A percentile compares a stretch with the other conserved stretches of the same genome.
Evolutionary conservation across 2,113 vertebrate genomes (phyloP).

Genomic region (Gambusia holbrooki): DNA sequence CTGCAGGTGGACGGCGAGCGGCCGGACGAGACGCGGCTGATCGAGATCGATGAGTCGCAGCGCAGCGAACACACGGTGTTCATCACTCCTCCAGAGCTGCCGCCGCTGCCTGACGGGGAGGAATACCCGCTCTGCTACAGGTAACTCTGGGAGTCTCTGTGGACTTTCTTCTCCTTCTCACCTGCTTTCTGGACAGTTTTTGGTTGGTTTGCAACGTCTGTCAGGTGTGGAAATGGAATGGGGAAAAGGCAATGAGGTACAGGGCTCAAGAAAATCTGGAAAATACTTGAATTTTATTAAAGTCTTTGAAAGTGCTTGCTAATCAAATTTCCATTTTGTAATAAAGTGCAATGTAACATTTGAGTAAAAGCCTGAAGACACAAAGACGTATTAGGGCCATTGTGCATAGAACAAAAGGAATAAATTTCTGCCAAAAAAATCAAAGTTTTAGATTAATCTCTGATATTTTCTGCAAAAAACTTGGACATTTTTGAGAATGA

Average conservation of each 20-base stretch:
- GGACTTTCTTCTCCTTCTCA: not conserved
- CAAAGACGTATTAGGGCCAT: no score
- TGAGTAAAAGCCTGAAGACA: no score
- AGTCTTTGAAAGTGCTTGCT: no score
- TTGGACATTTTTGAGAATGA: no score
- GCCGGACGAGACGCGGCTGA: slow-evolving; percentile 87
- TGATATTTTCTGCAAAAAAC: no score
- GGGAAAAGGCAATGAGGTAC: not conserved
- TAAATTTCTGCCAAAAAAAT: no score
- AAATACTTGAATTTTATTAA: no score
- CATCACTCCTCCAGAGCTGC: slow-evolving; percentile 95
- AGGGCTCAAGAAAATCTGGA: no score
- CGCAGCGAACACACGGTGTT: slow-evolving; percentile 98
- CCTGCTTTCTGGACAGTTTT: not conserved
- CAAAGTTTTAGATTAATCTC: no score
- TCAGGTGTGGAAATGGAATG: not conserved
- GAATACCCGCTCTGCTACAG: slow-evolving; percentile 92
- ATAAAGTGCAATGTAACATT: no score
- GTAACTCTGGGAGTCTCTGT: slow-evolving; percentile 65
- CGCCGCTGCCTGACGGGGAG: slow-evolving; percentile 88
- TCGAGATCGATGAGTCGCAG: slow-evolving; percentile 95
- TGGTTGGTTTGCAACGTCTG: not conserved
- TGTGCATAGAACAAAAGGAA: no score
- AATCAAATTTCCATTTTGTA: no score
- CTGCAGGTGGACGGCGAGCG: slow-evolving; percentile 89